Conservation (phyloP, 2,888 invertebrate species). For the Amblyjoppa proteus region DNA sequence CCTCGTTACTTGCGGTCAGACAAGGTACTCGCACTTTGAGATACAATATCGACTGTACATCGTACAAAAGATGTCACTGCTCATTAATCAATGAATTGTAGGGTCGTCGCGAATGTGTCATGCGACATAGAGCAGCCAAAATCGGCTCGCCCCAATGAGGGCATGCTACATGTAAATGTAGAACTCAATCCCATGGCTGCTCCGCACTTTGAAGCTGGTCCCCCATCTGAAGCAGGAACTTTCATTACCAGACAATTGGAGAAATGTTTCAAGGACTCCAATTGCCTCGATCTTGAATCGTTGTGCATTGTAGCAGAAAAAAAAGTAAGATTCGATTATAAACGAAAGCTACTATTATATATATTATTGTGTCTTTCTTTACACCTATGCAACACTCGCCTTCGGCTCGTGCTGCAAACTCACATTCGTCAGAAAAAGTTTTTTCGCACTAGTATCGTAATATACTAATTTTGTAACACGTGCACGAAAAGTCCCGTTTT, state of each 20-base stretch:
- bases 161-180: constrained; percentile 93
- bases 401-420: too few relatives aligned
- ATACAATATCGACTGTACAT: constrained; percentile 14
- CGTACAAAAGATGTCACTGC: not conserved
- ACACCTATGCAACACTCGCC: too few relatives aligned
- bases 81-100: constrained; percentile 79
- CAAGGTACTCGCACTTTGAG: constrained; percentile 86
- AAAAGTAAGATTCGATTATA: constrained; percentile 87
- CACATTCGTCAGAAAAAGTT: too few relatives aligned
- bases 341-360: not conserved
- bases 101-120: constrained; percentile 94
- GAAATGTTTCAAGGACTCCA: constrained; percentile 95
- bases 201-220: constrained; percentile 92
- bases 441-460: too few relatives aligned
- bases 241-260: constrained; percentile 93
- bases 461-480: too few relatives aligned
- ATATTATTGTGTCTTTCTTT: not conserved
- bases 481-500: too few relatives aligned
- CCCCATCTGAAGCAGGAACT: constrained; percentile 90
- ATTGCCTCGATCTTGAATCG: constrained; percentile 96
- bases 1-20: constrained; percentile 91
- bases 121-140: constrained; percentile 95
- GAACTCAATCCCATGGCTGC: constrained; percentile 95
- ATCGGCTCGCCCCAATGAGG: constrained; percentile 95
- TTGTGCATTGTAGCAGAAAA: constrained; percentile 97